Percentiles rank a stretch among this genome's conserved stretches.
Conservation (phyloP, 2,797 vertebrate species). For the Sparidentex hasta region DNA sequence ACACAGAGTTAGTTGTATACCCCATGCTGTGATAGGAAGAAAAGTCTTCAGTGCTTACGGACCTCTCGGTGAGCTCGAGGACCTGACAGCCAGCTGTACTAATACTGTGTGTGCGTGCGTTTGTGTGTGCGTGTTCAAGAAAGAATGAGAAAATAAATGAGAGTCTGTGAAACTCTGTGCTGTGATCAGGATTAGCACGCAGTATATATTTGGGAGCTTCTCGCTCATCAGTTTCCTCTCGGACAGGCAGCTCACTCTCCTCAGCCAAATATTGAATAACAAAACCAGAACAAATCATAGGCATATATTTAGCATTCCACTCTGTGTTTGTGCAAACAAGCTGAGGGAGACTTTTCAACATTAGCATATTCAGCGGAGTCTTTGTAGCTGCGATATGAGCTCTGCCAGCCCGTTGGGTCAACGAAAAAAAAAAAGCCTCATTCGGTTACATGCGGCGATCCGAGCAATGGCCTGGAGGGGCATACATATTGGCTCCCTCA, state of each 20-base stretch:
- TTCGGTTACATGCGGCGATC: constrained; percentile 65
- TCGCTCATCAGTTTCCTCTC: constrained; percentile 50
- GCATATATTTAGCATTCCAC: constrained; percentile 70
- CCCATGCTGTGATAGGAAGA: constrained; percentile 84
- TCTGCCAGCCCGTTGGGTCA: constrained; percentile 52
- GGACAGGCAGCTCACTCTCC: constrained; percentile 39
- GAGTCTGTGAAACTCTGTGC: constrained; percentile 37
- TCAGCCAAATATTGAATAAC: constrained; percentile 57
- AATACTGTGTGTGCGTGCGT: constrained; percentile 57
- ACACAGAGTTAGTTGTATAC: constrained; percentile 62
- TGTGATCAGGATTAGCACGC: constrained; percentile 52
- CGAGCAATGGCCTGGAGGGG: constrained; percentile 70
- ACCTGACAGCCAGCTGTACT: constrained; percentile 92
- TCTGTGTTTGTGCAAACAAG: constrained; percentile 70
- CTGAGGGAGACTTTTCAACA: constrained; percentile 56
- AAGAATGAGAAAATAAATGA: constrained; percentile 3
- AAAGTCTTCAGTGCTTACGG: constrained; percentile 87
- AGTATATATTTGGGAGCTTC: constrained; percentile 31
- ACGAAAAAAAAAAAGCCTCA: constrained; percentile 46
- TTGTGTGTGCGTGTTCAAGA: neutral
- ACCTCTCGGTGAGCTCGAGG: constrained; percentile 85
- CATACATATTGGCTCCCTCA: constrained; percentile 70
- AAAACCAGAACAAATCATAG: constrained; percentile 70
- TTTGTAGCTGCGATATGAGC: constrained; percentile 65
- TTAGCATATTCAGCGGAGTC: constrained; percentile 59